Evolutionary conservation across 2,797 vertebrate species (phyloP), one percentile per base, ranked within the genome.

Genomic region (Simalia tracyae): DNA sequence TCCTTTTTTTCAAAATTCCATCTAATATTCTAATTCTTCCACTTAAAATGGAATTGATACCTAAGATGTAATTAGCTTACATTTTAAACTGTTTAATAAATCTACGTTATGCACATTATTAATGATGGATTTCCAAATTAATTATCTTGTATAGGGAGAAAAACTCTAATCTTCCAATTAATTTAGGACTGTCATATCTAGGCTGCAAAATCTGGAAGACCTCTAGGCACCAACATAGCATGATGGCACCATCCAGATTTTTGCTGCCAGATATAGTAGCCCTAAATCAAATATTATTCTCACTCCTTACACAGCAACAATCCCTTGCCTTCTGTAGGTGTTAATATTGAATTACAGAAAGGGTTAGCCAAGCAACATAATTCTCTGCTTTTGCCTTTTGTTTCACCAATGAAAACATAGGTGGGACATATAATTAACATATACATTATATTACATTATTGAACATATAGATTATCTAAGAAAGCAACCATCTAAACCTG

Each of bases 401-500:
- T 84, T 76, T 90, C 87, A 42, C 76, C 22, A 57, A 28, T 0
- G 66, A 56, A 88, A 92, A 92, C 94, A 42, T 50, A 31, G 28
- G 14, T 17, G 22, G 1, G 1, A 14, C 89, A 59, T 90, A 85
- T 59, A 63, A 56, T 93, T 26, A 89, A 87, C 68, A 54, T 28
- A 0, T 31, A 76, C 59, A 60, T 85, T 91, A 94, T 91, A 81
- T 84, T 86, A 96, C 56, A 54, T 54, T 54, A 54, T 54, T 54
- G 50, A 54, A 54, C 50, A 54, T 54, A 8, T 7, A 54, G 50
- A 91, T 10, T 87, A 87, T 87, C 93, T 88, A 81, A 66, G 36
- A 57, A 64, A 94, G 92, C 0, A 90, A n/a, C 28, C 88, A 86
- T 59, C 28, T 86, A 91, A 93, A 91, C 92, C 87, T 89, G 90